Percentiles rank a stretch among this genome's conserved stretches.
Evolutionary conservation across 2,113 vertebrate species (phyloP).

Genomic region (Vidua macroura): DNA sequence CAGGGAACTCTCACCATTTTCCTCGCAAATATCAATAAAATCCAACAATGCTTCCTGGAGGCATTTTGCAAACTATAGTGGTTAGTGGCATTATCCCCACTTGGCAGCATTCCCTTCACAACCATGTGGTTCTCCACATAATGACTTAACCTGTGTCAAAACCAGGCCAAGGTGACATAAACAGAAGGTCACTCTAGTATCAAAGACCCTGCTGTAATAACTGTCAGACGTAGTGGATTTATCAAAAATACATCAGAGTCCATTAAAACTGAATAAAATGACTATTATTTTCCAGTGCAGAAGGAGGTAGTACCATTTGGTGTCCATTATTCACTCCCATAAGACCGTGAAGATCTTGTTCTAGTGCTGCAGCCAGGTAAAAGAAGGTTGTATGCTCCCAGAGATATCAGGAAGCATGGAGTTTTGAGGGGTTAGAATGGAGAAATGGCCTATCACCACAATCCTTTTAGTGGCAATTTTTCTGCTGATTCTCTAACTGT

Average conservation of each 20-base stretch:
- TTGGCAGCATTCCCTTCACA: not conserved
- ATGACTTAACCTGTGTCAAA: not conserved
- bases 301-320: constrained; percentile 28
- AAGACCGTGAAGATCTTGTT: constrained; percentile 44
- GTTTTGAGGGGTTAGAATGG: fast-evolving
- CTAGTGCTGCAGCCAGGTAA: constrained; percentile 35
- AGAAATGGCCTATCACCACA: not conserved
- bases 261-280: not conserved
- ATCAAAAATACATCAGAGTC: not conserved
- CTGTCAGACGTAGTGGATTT: not conserved
- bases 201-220: not conserved
- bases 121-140: not conserved
- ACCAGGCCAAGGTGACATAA: not conserved
- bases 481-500: not conserved
- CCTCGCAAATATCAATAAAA: constrained; percentile 14
- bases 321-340: constrained; percentile 13
- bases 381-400: constrained; percentile 6
- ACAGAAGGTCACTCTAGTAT: not conserved
- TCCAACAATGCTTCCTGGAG: not conserved
- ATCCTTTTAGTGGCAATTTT: not conserved
- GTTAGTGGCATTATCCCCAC: not conserved
- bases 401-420: not conserved
- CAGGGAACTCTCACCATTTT: not conserved
- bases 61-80: not conserved
- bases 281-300: not conserved